Conservation (phyloP, 2,888 invertebrate species). For the Plebejus argus region DNA sequence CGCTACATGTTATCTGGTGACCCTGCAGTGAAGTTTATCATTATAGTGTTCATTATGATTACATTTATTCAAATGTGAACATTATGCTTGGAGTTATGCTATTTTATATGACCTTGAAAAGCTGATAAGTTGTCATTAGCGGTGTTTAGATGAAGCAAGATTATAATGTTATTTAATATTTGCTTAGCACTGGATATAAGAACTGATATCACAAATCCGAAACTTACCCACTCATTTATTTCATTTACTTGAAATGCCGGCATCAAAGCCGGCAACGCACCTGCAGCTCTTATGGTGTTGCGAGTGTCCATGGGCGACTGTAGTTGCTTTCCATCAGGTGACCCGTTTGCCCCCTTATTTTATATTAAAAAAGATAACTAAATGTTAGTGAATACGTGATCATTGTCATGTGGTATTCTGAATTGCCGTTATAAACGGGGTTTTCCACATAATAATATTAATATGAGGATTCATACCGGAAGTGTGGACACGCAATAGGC, state of each 20-base stretch:
- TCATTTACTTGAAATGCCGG: neutral
- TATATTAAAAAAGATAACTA: no score
- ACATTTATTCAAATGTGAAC: slow-evolving; percentile 2
- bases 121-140: neutral
- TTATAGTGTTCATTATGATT: neutral
- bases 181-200: neutral
- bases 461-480: neutral
- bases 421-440: neutral
- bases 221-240: neutral
- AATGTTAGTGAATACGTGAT: neutral
- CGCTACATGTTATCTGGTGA: neutral
- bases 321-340: no score
- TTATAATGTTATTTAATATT: no score
- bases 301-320: no score
- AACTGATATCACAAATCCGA: neutral
- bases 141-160: neutral
- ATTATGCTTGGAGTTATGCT: neutral
- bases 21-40: neutral
- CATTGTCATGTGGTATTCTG: neutral
- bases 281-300: no score
- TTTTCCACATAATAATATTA: neutral
- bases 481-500: neutral
- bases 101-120: neutral
- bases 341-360: no score
- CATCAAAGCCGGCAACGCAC: no score